phyloP scores from a whole-genome alignment of 2,113 vertebrate species.

The Clarias gariepinus region DNA sequence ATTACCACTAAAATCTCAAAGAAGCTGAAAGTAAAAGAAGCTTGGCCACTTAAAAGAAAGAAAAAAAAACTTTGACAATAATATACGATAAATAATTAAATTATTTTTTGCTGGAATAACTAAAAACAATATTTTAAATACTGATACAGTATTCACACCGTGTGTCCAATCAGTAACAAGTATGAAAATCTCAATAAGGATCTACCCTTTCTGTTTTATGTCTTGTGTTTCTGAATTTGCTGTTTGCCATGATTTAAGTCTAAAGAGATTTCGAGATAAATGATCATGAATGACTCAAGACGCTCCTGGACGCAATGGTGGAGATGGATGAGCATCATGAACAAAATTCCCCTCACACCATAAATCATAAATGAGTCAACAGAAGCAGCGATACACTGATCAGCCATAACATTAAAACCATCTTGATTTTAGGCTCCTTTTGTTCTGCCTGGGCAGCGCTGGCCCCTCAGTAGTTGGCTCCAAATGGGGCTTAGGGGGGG shows the following conservation, averaged over 20 bases:
- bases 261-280: background rate
- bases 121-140: background rate
- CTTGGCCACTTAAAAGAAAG: background rate
- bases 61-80: background rate
- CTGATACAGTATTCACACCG: background rate
- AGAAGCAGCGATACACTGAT: too few relatives aligned
- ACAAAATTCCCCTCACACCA: background rate
- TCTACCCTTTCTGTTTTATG: background rate
- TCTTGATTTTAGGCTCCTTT: too few relatives aligned
- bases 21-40: background rate
- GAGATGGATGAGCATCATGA: background rate
- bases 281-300: background rate
- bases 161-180: background rate
- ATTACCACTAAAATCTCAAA: too few relatives aligned
- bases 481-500: too few relatives aligned
- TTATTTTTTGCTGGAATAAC: background rate
- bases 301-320: background rate
- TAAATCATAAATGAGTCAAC: background rate
- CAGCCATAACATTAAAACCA: too few relatives aligned
- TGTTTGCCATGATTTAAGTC: background rate
- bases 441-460: too few relatives aligned
- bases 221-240: background rate
- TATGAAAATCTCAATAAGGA: background rate
- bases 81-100: background rate
- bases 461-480: too few relatives aligned